Evolutionary conservation across 2,797 vertebrate genomes (phyloP), one percentile per base, ranked within the genome.

Genomic region (Jordanella pulchra): DNA sequence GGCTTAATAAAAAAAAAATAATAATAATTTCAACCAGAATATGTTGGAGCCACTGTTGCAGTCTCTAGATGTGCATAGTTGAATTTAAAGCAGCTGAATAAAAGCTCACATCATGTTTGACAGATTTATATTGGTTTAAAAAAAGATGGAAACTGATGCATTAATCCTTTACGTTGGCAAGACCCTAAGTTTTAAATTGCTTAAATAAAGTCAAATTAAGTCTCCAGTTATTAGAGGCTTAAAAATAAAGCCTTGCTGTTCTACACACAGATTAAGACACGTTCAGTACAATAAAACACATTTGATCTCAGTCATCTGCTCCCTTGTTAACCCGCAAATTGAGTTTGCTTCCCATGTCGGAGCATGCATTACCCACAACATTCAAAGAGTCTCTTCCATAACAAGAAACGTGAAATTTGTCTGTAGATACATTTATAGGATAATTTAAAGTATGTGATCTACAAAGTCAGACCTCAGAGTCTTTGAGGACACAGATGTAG

Each of bases 401-500:
- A 76, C 79, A 84, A 83, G 61, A 79, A 44, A 21, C 64, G 78
- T 44, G 15, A 84, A 87, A 86, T 88, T 67, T 82, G 82, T 60
- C 78, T 84, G 84, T 79, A 81, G 87, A 85, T 86, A 84, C 86
- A 84, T 89, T 91, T 91, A 91, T 73, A 67, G 89, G 82, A 89
- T 91, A 79, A 93, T 91, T 92, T 87, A 82, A 91, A 89, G 89
- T 90, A 82, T 84, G 78, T 44, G 28, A 86, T 91, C 90, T 89
- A 90, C 91, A 92, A 90, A 93, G 90, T 82, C 84, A 80, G 80
- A 90, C 89, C 91, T 91, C 91, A 87, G 78, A 87, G 75, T 71
- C 90, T 93, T 92, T 93, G 89, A 92, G 87, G 87, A 81, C 68
- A 64, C 91, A 93, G 91, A 91, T 93, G 92, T 71, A 87, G 28